Conservation (phyloP, 2,797 vertebrate genomes). For the Phalloptychus januarius region DNA sequence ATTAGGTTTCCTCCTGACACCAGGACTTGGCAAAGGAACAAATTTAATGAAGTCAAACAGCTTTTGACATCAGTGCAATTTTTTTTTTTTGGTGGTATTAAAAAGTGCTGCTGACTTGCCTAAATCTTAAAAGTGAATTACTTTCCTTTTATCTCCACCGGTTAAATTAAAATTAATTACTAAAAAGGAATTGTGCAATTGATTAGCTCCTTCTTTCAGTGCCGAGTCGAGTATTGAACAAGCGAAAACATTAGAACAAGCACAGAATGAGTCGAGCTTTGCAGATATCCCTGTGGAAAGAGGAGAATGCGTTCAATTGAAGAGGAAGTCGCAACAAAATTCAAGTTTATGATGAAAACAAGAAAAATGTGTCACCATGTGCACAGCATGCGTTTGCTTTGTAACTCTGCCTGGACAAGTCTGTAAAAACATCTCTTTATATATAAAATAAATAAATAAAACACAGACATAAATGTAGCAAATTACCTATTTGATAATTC, state of each 20-base stretch:
- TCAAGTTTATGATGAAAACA: background rate
- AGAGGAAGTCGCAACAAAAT: background rate
- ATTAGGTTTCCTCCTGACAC: conserved; percentile 39
- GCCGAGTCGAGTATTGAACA: background rate
- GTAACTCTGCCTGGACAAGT: background rate
- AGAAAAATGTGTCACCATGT: background rate
- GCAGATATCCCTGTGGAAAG: background rate
- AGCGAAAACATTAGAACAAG: background rate
- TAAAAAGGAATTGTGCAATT: background rate
- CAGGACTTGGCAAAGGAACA: conserved; percentile 24
- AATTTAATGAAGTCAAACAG: conserved; percentile 38
- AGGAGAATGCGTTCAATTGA: background rate
- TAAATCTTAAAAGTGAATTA: conserved; percentile 5
- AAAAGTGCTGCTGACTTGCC: background rate
- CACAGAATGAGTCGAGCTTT: background rate
- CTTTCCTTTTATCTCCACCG: background rate
- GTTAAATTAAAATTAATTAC: background rate
- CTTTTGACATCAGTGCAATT: conserved; percentile 10
- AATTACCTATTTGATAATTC: too few species aligned
- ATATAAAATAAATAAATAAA: too few species aligned
- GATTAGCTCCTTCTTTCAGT: background rate
- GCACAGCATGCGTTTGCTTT: background rate
- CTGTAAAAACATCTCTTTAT: too few species aligned
- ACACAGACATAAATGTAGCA: too few species aligned
- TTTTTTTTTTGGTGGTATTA: background rate